Conservation (phyloP, 2,113 vertebrate species). For the Varanus komodoensis region DNA sequence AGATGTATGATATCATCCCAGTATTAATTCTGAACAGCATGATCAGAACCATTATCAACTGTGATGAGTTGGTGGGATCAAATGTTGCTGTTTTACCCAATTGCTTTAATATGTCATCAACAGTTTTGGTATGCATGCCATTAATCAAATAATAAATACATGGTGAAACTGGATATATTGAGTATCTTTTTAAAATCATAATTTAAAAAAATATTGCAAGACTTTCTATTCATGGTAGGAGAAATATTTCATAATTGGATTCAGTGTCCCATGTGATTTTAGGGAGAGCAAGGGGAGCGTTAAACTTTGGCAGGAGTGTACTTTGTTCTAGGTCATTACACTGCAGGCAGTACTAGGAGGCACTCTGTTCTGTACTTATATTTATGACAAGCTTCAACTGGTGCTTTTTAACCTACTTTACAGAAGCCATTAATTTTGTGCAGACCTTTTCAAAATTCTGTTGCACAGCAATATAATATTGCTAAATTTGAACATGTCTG, state of each 20-base stretch:
- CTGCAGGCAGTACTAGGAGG: background rate
- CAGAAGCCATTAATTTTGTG: slow-evolving; percentile 21
- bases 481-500: background rate
- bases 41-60: background rate
- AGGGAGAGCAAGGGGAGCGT: background rate
- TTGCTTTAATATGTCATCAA: background rate
- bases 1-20: background rate
- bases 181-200: background rate
- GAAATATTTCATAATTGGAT: background rate
- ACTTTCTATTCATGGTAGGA: background rate
- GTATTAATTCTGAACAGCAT: background rate
- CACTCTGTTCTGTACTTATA: background rate
- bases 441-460: background rate
- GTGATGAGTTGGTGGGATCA: background rate
- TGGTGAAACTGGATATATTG: background rate
- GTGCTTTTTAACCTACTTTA: slow-evolving; percentile 1
- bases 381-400: background rate
- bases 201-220: background rate
- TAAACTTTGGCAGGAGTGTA: background rate
- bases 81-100: background rate
- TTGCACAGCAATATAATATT: background rate
- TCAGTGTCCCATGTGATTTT: background rate
- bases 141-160: background rate
- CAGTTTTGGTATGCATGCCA: background rate
- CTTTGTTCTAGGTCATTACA: background rate